Base-by-base conservation (phyloP, 2,113 vertebrate species). In the Mirounga angustirostris region DNA sequence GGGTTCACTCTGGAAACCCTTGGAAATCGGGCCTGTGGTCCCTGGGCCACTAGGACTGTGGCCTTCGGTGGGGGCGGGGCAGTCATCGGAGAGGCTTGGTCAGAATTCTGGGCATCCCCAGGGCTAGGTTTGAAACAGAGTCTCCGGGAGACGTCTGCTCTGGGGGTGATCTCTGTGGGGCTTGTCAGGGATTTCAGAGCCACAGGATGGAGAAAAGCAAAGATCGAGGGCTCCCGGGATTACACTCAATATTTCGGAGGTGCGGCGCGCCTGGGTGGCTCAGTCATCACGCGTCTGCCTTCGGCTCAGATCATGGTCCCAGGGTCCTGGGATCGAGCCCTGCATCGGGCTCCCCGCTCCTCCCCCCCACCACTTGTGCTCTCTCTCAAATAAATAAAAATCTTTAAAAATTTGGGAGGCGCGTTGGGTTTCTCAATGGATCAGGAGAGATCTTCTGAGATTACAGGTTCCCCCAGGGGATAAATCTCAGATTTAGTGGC, bases 31-130 rank as follows among this genome's bases (percentile, higher is more conserved):
- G 50, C 9, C 14, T 15, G 7, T 12, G 28, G 52, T 52, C 54
- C 13, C 26, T 19, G 33, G 54, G 71, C 52, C 26, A 1, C 21
- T 0, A 2, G 12, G 22, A n/a, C 80, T 13, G 10, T 5, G 1
- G 22, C 50, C 40, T 67, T 13, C 22, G 26, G 21, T 7, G 46
- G 46, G 1, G 46, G 46, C 7, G 46, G 46, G 7, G 46, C 7
- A 8, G 6, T 46, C 19, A 11, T 0, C 15, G 28, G 22, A 56
- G 4, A 46, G 40, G 33, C 67, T 33, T 19, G 3, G 52, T 24
- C 26, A 80, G 40, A 56, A 83, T 33, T 36, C 43, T 16, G 59
- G 65, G 59, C 43, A 9, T 33, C 52, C 36, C 0, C 3, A 30
- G 52, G 12, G 1, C 73, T 30, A 8, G 4, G 19, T 73, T 13